A percentile compares a stretch with the other conserved stretches of the same genome.
Conservation (phyloP, 2,113 vertebrate species). For the Channa maculata region DNA sequence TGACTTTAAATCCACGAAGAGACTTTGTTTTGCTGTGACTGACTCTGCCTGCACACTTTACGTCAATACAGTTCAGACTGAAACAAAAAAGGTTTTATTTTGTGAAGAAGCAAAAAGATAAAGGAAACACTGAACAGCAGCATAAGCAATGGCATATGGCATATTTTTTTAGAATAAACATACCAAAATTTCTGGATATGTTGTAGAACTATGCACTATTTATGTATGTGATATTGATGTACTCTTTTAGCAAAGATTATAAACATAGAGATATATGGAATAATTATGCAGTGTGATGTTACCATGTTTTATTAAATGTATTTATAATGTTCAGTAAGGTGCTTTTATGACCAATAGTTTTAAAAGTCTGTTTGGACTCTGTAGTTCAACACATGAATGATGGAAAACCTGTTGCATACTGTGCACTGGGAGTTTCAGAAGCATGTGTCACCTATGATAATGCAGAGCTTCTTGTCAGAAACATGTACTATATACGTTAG, state of each 20-base stretch:
- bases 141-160: too few relatives aligned
- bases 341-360: not conserved
- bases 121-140: not conserved
- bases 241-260: conserved; percentile 7
- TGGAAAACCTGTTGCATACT: not conserved
- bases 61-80: not conserved
- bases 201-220: conserved; percentile 7
- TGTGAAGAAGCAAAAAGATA: conserved; percentile 1
- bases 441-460: not conserved
- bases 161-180: not conserved
- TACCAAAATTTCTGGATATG: not conserved
- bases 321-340: not conserved
- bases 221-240: conserved; percentile 8
- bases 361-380: not conserved
- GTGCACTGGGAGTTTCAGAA: not conserved
- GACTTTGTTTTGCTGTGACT: not conserved
- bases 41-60: not conserved
- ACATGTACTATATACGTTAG: too few relatives aligned
- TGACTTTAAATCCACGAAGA: not conserved
- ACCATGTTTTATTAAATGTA: not conserved
- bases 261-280: not conserved
- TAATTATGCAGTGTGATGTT: not conserved
- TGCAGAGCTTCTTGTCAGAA: too few relatives aligned
- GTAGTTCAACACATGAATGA: not conserved
- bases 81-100: conserved; percentile 1